Evolutionary conservation across 2,888 invertebrate species (phyloP), one percentile per base, ranked within the genome.

Genomic region (Drosophila neonasuta): DNA sequence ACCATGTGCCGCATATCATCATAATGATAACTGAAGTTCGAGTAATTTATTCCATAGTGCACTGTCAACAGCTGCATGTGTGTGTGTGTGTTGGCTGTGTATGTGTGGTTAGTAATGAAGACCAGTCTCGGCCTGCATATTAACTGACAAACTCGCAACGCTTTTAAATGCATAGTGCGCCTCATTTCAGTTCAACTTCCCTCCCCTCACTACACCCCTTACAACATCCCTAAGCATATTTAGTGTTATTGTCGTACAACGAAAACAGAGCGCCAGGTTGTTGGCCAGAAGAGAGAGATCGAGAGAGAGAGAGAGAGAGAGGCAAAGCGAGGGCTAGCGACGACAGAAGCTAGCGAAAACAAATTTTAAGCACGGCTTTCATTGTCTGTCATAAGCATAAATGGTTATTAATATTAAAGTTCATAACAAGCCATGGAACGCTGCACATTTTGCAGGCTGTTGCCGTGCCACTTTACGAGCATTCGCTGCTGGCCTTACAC

Each of bases 321-420:
- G 29, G 5, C 5, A 17, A 13, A 39, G 34, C 1, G 49, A 20
- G 13, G 24, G 11, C 8, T 17, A n/a, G 36, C n/a, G 36, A 36
- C 6, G 17, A 34, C 55, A 15, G 11, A 42, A 39, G 55, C 32
- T 41, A 54, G 36, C 52, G 44, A 62, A 24, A 57, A 42, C 63
- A 60, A 65, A 69, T 78, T 69, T 64, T 64, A 63, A 61, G 62
- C 68, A 79, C 51, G 52, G 82, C 67, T 76, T 82, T 76, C 75
- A 80, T 84, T 83, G 72, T 86, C 78, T 80, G 79, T 84, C 79
- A 86, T 86, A 80, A 80, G 85, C 87, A 81, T 80, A 84, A 86
- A 84, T 75, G 87, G 81, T 75, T 86, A 81, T 81, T 84, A 81
- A 81, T 86, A 81, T 84, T 81, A 86, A 82, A 79, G 77, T 69